Evolutionary conservation across 2,113 vertebrate genomes (phyloP), one percentile per base, ranked within the genome.

Genomic region (Sinocyclocheilus anophthalmus): DNA sequence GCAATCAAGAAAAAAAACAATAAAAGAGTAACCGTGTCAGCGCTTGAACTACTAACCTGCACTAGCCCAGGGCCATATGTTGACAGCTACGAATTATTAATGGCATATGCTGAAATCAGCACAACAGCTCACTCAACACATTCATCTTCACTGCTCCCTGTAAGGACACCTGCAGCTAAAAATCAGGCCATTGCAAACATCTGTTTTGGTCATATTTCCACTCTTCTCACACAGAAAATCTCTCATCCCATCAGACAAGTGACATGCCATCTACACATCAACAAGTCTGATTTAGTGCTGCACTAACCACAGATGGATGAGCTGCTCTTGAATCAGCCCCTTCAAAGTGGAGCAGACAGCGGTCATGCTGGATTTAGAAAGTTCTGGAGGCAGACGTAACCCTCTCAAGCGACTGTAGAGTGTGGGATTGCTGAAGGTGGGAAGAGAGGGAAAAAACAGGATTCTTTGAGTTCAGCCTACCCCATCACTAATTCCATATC

Each of bases 221-320:
- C 80, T 81, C 87, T 84, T 77, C 89, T 90, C 87, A 87, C 81
- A 69, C 67, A 83, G 85, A 87, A 82, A 88, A 77, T 83, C 39
- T 79, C 88, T 88, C 87, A 26, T 84, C 70, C 75, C 89, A 88
- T 81, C 73, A 91, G 84, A 50, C 89, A 77, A 85, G 82, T 39
- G 80, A 85, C 83, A 81, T 81, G 84, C 86, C 83, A 86, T 84
- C 69, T 76, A 83, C 89, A 92, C 87, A 81, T 61, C 84, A 78
- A 76, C 87, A 84, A 88, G 61, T 78, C 76, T 93, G 90, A 91
- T 90, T 89, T 85, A 90, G 53, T 90, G 75, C 84, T 65, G 90
- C 26, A 89, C 84, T 86, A 88, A 83, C 48, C 72, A 67, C 88
- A 90, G 8, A 42, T 42, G 8, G 8, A 42, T 42, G 42, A 42